phyloP scores from a whole-genome alignment of 2,797 vertebrate species.

The Sebastes trivittatus region DNA sequence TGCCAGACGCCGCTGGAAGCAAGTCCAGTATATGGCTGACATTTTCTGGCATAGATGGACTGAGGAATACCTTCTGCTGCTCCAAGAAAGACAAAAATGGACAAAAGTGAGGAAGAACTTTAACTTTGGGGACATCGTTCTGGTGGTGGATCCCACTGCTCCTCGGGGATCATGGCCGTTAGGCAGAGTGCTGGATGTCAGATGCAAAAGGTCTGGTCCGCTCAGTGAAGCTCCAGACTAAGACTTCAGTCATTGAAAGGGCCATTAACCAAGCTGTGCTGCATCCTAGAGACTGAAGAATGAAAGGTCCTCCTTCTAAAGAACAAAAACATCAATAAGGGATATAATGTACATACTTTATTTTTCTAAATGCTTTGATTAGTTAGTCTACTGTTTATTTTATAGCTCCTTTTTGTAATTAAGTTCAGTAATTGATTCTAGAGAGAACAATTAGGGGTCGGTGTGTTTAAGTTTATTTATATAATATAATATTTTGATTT shows the following conservation, averaged over 20 bases:
- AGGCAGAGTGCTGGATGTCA: background rate
- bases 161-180: background rate
- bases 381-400: background rate
- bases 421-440: no score
- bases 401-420: no score
- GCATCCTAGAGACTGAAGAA: background rate
- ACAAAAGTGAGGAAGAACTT: background rate
- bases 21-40: background rate
- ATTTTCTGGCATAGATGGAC: constrained; percentile 15
- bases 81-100: constrained; percentile 1
- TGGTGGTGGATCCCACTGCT: background rate
- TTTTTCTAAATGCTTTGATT: no score
- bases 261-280: background rate
- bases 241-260: background rate
- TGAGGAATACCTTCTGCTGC: background rate
- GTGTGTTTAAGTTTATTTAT: no score
- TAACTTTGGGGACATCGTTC: background rate
- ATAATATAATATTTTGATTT: no score
- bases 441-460: no score
- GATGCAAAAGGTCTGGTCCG: background rate
- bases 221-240: background rate
- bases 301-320: no score
- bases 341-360: no score
- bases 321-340: no score
- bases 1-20: background rate